A percentile compares a stretch with the other conserved stretches of the same genome.
Evolutionary conservation across 1,140 invertebrate genomes (phyloP).

Genomic region (Popillia japonica): DNA sequence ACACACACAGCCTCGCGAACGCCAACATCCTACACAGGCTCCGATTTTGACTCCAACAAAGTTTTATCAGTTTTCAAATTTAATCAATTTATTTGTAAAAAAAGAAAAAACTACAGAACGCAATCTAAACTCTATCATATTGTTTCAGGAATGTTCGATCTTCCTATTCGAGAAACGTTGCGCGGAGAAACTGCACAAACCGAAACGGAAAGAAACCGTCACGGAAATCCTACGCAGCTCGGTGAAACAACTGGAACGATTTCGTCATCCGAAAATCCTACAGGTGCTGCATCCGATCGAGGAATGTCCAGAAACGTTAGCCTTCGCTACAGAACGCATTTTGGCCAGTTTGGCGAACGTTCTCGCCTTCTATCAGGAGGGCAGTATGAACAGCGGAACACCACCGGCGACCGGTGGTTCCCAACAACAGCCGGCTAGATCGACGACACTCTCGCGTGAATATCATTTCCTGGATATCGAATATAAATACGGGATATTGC

Average conservation of each 20-base stretch:
- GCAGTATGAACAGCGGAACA: conserved; percentile 57
- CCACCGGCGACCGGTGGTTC: conserved; percentile 60
- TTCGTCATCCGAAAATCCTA: conserved; percentile 86
- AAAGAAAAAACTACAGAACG: no score
- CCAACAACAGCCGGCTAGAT: conserved; percentile 54
- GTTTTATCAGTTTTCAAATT: background rate
- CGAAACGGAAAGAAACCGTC: conserved; percentile 90
- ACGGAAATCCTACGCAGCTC: conserved; percentile 88
- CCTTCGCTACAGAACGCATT: conserved; percentile 91
- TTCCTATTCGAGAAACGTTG: conserved; percentile 95
- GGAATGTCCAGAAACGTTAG: conserved; percentile 85
- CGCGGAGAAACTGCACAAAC: conserved; percentile 94
- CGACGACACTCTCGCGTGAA: conserved; percentile 74
- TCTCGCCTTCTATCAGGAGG: conserved; percentile 70
- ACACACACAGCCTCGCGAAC: background rate
- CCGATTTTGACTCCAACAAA: no score
- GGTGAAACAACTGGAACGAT: conserved; percentile 81
- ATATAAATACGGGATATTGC: conserved; percentile 90
- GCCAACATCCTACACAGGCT: no score
- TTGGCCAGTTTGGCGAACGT: conserved; percentile 89
- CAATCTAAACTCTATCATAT: no score
- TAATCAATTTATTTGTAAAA: background rate
- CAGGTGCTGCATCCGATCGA: conserved; percentile 80
- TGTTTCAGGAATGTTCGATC: conserved; percentile 89
- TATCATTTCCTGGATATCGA: conserved; percentile 91